A percentile compares a stretch with the other conserved stretches of the same genome.
phyloP scores from a whole-genome alignment of 2,888 invertebrate species.

The Ligdia adustata region DNA sequence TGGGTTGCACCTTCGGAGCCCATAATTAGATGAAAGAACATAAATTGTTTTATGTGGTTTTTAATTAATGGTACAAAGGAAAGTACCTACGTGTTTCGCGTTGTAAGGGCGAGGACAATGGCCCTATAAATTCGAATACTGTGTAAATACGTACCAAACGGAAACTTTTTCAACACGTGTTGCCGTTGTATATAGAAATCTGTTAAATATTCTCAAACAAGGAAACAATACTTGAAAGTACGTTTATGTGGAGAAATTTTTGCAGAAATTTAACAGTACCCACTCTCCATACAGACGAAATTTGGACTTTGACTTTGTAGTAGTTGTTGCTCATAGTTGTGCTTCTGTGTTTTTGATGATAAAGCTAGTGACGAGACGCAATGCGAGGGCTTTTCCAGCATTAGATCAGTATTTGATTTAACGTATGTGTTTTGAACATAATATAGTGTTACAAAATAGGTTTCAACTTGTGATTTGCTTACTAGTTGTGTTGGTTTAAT shows the following conservation, averaged over 20 bases:
- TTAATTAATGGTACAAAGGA: constrained; percentile 37
- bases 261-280: constrained; percentile 58
- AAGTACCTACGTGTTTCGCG: constrained; percentile 30
- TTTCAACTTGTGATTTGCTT: no score
- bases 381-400: no score
- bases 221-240: constrained; percentile 41
- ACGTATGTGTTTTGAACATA: no score
- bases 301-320: constrained; percentile 49
- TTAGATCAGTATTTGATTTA: no score
- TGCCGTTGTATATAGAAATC: constrained; percentile 49
- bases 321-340: constrained; percentile 1
- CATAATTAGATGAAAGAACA: constrained; percentile 32
- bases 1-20: constrained; percentile 20
- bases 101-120: constrained; percentile 34
- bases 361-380: no score
- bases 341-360: constrained; percentile 1
- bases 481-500: no score
- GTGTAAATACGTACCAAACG: constrained; percentile 44
- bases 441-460: no score
- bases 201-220: constrained; percentile 53
- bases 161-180: constrained; percentile 50
- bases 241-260: constrained; percentile 52
- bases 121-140: constrained; percentile 40
- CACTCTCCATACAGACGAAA: constrained; percentile 53
- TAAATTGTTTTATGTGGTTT: constrained; percentile 33